phyloP scores from a whole-genome alignment of 2,797 vertebrate species.

The Sebastes umbrosus region DNA sequence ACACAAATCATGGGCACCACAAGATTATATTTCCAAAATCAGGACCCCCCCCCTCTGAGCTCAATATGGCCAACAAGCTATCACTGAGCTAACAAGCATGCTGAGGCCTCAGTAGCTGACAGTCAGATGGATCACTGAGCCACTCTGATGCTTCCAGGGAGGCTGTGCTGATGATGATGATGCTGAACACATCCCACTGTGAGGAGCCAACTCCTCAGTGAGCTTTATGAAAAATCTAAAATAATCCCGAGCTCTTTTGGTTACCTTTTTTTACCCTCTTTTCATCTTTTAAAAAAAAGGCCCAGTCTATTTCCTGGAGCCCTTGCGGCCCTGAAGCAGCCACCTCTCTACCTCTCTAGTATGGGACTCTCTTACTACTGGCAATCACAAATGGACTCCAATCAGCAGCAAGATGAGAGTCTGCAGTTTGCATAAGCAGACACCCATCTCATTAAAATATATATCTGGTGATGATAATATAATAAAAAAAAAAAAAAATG shows the following conservation, averaged over 20 bases:
- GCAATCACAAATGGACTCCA: constrained; percentile 12
- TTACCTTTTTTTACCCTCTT: not conserved
- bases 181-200: not conserved
- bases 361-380: not conserved
- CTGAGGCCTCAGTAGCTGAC: not conserved
- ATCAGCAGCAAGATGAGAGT: constrained; percentile 21
- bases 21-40: constrained; percentile 65
- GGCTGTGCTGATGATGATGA: not conserved
- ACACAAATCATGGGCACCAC: constrained; percentile 24
- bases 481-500: constrained; percentile 30
- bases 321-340: not conserved
- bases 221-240: not conserved
- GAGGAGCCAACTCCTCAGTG: not conserved
- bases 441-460: constrained; percentile 77
- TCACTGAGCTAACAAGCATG: constrained; percentile 47
- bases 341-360: not conserved
- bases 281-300: not conserved
- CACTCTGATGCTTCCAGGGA: not conserved
- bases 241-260: not conserved
- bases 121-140: constrained; percentile 5
- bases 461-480: constrained; percentile 52
- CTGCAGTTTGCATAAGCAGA: constrained; percentile 59
- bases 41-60: not conserved
- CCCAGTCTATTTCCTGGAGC: not conserved
- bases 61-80: constrained; percentile 45